Evolutionary conservation across 2,888 invertebrate species (phyloP), one percentile per base, ranked within the genome.

Genomic region (Nasonia oneida): DNA sequence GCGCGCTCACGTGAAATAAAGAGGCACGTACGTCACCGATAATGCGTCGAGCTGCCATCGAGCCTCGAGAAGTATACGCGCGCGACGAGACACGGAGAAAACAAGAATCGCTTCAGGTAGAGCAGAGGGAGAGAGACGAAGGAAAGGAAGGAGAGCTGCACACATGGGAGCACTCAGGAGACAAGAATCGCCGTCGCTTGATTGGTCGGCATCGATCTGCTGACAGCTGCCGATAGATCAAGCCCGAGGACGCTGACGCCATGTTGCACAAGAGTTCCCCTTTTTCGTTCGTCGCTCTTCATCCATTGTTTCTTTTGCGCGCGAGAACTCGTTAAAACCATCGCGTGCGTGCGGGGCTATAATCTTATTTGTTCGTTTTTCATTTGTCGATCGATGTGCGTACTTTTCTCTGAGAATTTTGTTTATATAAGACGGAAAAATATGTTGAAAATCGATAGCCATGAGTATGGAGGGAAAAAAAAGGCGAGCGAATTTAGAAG

Each of bases 161-260:
- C 87, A 89, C 88, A 89, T 87, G 87, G 81, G 87, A 87, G 87
- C 87, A 86, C 42, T 73, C 23, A 42, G 86, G 87, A 67, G 86
- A 87, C 84, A 85, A 81, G 79, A 33, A 77, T 85, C 81, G 85
- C 80, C 81, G 87, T 81, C 87, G 83, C 88, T 89, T 89, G 90
- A 90, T 90, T 89, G 91, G 89, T 87, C 87, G 89, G 88, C 87
- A 90, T 90, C 90, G 90, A 91, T 90, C 89, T 87, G 79, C 82
- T 83, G 88, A 88, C 89, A 86, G 87, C 86, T 88, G 88, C 88
- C 90, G 87, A 90, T 90, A 90, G 89, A 91, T 91, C 90, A 90
- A 84, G 83, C 86, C 64, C 50, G 50, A 61, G 83, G 89, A 89
- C 88, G 89, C 86, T 88, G 88, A 89, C 89, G 89, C 89, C 89